These are phyloP conservation scores for Ochlodes sylvanus DNA, from an alignment of 2,888 invertebrate genomes.

Conservation along the genomic window DNA sequence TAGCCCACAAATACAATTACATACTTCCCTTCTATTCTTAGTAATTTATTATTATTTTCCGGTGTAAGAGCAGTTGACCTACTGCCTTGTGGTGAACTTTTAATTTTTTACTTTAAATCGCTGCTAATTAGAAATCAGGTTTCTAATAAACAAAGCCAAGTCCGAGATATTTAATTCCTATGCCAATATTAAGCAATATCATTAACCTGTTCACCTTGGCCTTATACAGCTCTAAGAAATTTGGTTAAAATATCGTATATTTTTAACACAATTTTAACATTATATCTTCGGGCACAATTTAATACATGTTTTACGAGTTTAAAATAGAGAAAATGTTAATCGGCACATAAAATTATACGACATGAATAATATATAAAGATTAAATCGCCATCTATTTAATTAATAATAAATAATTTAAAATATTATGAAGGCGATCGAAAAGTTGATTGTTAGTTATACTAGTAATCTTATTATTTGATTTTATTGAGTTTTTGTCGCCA, in stretches of 20 bases:
- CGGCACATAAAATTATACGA: conserved; percentile 21
- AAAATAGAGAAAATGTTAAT: conserved; percentile 25
- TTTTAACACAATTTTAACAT: neutral
- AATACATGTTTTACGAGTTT: conserved; percentile 18
- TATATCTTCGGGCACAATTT: neutral
- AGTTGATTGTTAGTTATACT: too few species aligned
- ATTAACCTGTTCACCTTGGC: conserved; percentile 36
- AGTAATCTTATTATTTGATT: too few species aligned
- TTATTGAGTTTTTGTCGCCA: too few species aligned
- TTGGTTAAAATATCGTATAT: conserved; percentile 19
- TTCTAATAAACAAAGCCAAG: conserved; percentile 1
- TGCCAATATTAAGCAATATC: conserved; percentile 25
- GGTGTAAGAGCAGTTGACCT: too few species aligned
- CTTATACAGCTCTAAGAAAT: conserved; percentile 29
- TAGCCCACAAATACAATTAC: too few species aligned
- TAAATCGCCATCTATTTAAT: neutral
- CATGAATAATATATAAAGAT: conserved; percentile 19
- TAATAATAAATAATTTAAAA: too few species aligned
- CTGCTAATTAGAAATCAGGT: conserved; percentile 5
- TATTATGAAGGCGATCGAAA: too few species aligned
- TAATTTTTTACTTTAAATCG: too few species aligned
- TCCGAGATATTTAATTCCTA: conserved; percentile 19
- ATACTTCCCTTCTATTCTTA: too few species aligned
- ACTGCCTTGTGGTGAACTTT: too few species aligned
- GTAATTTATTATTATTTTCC: too few species aligned